A percentile compares a stretch with the other conserved stretches of the same genome.
Conservation (phyloP, 2,888 invertebrate species). For the Terebella lapidaria region DNA sequence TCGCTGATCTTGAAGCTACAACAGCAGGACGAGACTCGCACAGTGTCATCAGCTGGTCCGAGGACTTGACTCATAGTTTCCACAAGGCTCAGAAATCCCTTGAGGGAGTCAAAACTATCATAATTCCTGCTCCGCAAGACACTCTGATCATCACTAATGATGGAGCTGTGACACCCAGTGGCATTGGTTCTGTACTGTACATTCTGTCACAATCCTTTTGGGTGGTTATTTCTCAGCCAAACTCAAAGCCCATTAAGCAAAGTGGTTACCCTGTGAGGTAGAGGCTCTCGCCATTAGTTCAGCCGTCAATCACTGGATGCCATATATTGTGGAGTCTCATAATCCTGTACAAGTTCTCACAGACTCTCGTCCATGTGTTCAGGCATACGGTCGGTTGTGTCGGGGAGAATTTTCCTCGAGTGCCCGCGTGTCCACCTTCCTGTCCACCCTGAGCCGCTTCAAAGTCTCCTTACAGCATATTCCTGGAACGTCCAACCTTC, state of each 20-base stretch:
- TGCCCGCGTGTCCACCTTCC: conserved; percentile 24
- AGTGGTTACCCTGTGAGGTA: conserved; percentile 29
- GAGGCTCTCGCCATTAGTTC: conserved; percentile 26
- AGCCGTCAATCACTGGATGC: conserved; percentile 23
- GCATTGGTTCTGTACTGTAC: conserved; percentile 26
- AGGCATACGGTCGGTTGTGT: conserved; percentile 24
- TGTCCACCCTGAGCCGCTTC: conserved; percentile 21
- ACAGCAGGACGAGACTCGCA: neutral
- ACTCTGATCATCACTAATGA: neutral
- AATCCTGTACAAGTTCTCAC: conserved; percentile 16
- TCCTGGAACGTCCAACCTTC: neutral
- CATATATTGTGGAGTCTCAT: conserved; percentile 12
- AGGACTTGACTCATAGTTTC: neutral
- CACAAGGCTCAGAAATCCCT: neutral
- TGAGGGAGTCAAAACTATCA: neutral
- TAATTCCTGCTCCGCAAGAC: neutral
- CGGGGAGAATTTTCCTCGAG: conserved; percentile 27
- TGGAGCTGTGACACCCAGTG: neutral
- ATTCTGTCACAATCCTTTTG: conserved; percentile 11
- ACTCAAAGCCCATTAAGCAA: conserved; percentile 22
- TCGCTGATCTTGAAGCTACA: neutral
- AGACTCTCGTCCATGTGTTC: conserved; percentile 28
- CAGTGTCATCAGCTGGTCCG: neutral
- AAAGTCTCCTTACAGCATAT: conserved; percentile 9
- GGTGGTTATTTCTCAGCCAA: conserved; percentile 28